Base-by-base conservation (phyloP, 1,140 invertebrate species). In the Phthorimaea operculella region DNA sequence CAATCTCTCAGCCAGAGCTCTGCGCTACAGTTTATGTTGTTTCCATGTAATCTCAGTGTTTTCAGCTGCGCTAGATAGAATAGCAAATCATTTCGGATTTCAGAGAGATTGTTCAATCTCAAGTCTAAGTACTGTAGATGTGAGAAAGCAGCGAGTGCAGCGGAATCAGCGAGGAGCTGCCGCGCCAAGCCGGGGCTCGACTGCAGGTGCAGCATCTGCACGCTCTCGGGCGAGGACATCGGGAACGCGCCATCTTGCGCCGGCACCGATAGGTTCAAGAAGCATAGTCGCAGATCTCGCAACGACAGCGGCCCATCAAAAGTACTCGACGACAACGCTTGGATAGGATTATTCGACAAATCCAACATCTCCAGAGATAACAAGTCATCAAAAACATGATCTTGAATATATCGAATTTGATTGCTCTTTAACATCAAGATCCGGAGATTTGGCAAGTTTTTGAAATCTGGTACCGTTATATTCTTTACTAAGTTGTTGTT, bases 311-410 rank as follows among this genome's bases (percentile, higher is more conserved):
- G 89, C 4, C 91, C 91, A 54, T 87, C 86, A 52, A 95, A 89
- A 15, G 90, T 88, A 66, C 90, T 90, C 18, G 88, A 87, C 1
- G 89, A 86, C 44, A 94, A 82, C 54, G 85, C 76, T 71, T 89
- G 88, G 58, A 94, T 84, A 7, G 92, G 92, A 83, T 95, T 94
- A 70, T 90, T 87, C 5, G 93, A 94, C 63, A 96, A 74, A 83
- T 94, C 92, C 50, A 96, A 86, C 54, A 89, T 88, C 65, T 89
- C 87, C 8, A 96, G 85, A 10, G 87, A 85, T 7, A 86, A 68
- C 55, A 94, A 74, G 71, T 92, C 89, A 59, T 87, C 87, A 73
- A 95, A 91, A 4, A 89, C 87, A 28, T 89, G 90, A 39, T 90
- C 88, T 68, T 90, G 87, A 54, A 93, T 89, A 34, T 81, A 81